phyloP scores from a whole-genome alignment of 1,140 invertebrate genomes.

The Polyergus mexicanus region DNA sequence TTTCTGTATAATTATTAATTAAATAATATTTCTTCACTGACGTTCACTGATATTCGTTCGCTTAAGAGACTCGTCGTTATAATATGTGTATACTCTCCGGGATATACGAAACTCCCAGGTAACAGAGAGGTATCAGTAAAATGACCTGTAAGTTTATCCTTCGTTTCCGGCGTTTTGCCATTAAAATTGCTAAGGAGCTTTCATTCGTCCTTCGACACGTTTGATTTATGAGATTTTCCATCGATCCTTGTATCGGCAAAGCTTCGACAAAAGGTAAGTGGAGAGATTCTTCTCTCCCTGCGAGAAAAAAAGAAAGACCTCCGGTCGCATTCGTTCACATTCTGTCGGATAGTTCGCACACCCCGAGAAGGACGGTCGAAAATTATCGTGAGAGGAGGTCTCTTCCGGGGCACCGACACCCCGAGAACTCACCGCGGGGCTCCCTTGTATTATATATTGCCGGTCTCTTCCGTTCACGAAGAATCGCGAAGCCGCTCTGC shows the following conservation, averaged over 20 bases:
- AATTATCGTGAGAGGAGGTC: neutral
- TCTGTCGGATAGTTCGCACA: neutral
- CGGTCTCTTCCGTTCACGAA: neutral
- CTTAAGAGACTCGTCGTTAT: too few species aligned
- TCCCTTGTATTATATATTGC: neutral
- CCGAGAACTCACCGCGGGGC: neutral
- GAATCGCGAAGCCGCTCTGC: conserved; percentile 36
- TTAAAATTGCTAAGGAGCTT: neutral
- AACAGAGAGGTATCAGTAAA: neutral
- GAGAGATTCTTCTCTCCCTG: neutral
- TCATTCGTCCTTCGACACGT: neutral
- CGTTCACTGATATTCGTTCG: too few species aligned
- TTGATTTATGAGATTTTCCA: conserved; percentile 37
- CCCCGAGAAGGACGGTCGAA: neutral
- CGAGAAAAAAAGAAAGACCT: neutral
- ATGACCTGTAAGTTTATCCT: neutral
- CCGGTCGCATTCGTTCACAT: neutral
- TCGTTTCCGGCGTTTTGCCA: conserved; percentile 20
- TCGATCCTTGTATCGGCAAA: neutral
- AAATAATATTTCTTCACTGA: too few species aligned
- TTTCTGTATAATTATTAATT: too few species aligned
- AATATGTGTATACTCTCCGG: neutral
- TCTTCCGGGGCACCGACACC: neutral
- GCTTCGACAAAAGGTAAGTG: conserved; percentile 18
- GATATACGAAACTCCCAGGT: neutral